Base-by-base conservation (phyloP, 2,888 invertebrate species). In the Melolontha melolontha region DNA sequence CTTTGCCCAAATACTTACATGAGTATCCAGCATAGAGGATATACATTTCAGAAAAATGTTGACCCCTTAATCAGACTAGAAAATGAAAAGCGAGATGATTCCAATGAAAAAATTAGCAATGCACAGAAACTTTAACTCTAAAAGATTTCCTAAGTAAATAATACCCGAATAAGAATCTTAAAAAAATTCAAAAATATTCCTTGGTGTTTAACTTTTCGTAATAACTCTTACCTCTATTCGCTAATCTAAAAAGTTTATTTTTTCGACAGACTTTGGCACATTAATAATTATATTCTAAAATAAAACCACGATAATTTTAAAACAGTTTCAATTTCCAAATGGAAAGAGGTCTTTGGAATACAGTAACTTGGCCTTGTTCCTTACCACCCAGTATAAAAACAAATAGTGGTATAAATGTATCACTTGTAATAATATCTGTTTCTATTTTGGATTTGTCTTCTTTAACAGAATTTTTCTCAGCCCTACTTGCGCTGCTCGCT, bases 311-410 rank as follows among this genome's bases (percentile, higher is more conserved):
- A 29, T 41, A 7, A 27, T 10, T 63, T 78, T 77, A 83, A 75
- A 83, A 84, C 66, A 92, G 81, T 74, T 91, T 88, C 71, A 92
- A 86, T 75, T 90, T 90, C 94, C 94, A 94, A 78, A 94, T 87
- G 10, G 93, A 91, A 41, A 94, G 87, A 8, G 93, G 93, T 75
- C 91, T 85, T 77, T 91, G 90, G 76, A 93, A 90, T 66, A 91
- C 87, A 12, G 92, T 92, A 2, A 91, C 89, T 75, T 92, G 92
- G 11, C 92, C 91, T 55, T 91, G 90, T 80, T 94, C 94, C 75
- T 90, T 90, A 0, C 95, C 95, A 0, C 94, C 94, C 69, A 93
- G 87, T 66, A 95, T 79, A 77, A 90, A 92, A 70, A 92, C 86
- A 76, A 88, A 89, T 44, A 89, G 80, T 0, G 87, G 86, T 41